These are phyloP conservation scores for Sipha flava DNA, from an alignment of 1,140 invertebrate species.

Conservation along the genomic window DNA sequence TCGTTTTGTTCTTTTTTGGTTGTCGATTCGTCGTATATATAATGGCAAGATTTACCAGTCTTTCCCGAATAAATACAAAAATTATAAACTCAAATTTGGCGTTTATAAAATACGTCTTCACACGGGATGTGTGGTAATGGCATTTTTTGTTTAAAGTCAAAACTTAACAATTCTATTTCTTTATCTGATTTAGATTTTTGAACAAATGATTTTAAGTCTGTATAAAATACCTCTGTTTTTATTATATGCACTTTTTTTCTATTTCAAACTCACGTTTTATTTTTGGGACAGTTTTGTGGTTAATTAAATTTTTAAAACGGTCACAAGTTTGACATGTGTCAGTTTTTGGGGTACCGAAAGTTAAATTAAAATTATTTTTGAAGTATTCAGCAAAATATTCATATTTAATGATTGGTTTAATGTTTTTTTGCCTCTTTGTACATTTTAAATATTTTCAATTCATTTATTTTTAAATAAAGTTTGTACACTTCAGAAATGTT, in stretches of 20 bases:
- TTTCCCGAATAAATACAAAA: not conserved
- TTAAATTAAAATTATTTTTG: not conserved
- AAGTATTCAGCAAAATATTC: not conserved
- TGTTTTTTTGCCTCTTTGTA: not conserved
- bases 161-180: not conserved
- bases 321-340: not conserved
- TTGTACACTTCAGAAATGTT: not conserved
- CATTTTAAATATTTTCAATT: not conserved
- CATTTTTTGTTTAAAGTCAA: not conserved
- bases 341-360: not conserved
- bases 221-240: not conserved
- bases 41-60: not conserved
- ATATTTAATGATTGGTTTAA: not conserved
- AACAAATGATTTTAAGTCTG: not conserved
- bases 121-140: not conserved
- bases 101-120: not conserved
- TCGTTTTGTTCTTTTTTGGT: slow-evolving; percentile 14
- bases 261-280: not conserved
- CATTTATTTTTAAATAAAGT: not conserved
- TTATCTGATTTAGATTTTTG: not conserved
- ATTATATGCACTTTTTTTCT: not conserved
- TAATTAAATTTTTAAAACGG: not conserved
- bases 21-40: not conserved
- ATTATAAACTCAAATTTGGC: not conserved
- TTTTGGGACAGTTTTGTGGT: not conserved